Evolutionary conservation across 2,113 vertebrate species (phyloP), one percentile per base, ranked within the genome.

Genomic region (Leptobrachium leishanense): DNA sequence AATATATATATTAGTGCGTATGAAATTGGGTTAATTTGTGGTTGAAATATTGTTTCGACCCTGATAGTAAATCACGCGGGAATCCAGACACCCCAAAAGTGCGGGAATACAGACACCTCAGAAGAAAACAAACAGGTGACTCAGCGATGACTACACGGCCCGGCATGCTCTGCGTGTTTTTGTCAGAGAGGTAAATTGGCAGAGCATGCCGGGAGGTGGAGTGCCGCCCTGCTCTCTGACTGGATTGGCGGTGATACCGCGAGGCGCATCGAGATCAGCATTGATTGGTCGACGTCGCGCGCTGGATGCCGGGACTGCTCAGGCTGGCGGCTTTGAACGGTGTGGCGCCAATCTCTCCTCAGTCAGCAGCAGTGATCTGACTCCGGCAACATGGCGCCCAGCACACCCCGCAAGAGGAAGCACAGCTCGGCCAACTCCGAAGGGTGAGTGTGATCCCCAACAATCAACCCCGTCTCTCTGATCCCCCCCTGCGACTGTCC

Each of bases 321-420:
- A 20, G n/a, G 62, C 44, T 46, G 44, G 50, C 10, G 3, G 40
- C 39, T 78, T 71, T 70, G 68, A 78, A 72, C 31, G 6, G 20
- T 50, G n/a, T 71, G 76, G 76, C 76, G 76, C 68, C 12, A 78
- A 71, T 13, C 63, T 0, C 20, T 1, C 39, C 40, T 2, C 8
- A 1, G 13, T 72, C 31, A 20, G 1, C 12, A 43, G 7, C 9
- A 12, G 15, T 2, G 3, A n/a, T 4, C 8, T 5, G 1, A 15
- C n/a, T 3, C 31, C 39, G 46, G 42, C 57, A 6, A 6, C 44
- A 72, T 72, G 76, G 76, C 42, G 6, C 2, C 68, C 42, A 39
- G 41, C 5, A 78, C 59, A 5, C 76, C 76, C n/a, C 68, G 59
- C 43, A 78, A 78, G 59, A 78, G 76, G 44, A 72, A 72, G 59